Percentiles rank a stretch among this genome's conserved stretches.
phyloP scores from a whole-genome alignment of 2,113 vertebrate species.

The Recurvirostra avosetta region DNA sequence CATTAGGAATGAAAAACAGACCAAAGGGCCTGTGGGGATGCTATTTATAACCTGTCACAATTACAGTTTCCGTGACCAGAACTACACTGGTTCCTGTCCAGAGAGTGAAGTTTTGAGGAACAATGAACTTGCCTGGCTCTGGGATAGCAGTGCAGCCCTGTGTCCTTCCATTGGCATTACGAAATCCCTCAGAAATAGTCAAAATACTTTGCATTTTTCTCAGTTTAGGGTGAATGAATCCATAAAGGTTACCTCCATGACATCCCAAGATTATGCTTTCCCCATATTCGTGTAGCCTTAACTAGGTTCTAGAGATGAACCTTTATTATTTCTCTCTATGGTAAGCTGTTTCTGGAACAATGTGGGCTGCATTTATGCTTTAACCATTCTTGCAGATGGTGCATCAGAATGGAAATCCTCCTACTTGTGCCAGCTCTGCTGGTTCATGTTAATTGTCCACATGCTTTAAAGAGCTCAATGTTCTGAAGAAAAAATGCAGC shows the following conservation, averaged over 20 bases:
- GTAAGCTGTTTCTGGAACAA: conserved; percentile 56
- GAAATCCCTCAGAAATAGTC: conserved; percentile 68
- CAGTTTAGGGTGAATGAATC: conserved; percentile 78
- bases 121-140: conserved; percentile 81
- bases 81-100: conserved; percentile 78
- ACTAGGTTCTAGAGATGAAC: conserved; percentile 78
- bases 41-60: conserved; percentile 86
- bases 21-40: conserved; percentile 79
- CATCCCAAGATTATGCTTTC: conserved; percentile 69
- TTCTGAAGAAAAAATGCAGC: not conserved
- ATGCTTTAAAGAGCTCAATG: not conserved
- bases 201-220: conserved; percentile 75
- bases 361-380: not conserved
- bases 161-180: conserved; percentile 77
- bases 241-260: conserved; percentile 73
- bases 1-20: conserved; percentile 74
- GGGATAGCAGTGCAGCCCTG: conserved; percentile 79
- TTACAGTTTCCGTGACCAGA: conserved; percentile 76
- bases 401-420: not conserved
- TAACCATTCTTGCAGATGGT: not conserved
- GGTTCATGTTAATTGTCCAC: not conserved
- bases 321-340: conserved; percentile 76
- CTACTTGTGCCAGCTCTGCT: not conserved
- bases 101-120: conserved; percentile 78
- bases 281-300: conserved; percentile 79